Evolutionary conservation across 2,888 invertebrate species (phyloP).

Genomic region (Shargacucullia verbasci): DNA sequence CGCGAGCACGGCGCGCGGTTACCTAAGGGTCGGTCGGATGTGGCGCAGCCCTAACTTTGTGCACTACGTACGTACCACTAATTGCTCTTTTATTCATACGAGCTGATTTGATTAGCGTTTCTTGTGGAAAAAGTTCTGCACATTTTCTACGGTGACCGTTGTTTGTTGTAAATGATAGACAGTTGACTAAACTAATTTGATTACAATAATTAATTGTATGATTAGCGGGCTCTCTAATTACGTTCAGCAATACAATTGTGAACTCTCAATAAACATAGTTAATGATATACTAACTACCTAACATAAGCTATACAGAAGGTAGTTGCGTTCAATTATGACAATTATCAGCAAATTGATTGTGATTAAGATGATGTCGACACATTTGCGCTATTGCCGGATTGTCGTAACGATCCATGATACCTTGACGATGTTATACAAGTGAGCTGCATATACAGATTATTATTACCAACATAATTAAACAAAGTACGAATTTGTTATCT

Average conservation of each 20-base stretch:
- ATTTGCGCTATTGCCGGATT: constrained; percentile 32
- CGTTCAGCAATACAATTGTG: neutral
- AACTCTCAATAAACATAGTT: constrained; percentile 12
- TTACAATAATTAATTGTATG: too few relatives aligned
- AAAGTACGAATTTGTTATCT: too few relatives aligned
- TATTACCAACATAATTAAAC: too few relatives aligned
- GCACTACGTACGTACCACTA: constrained; percentile 25
- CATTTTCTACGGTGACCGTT: neutral
- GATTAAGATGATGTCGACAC: constrained; percentile 29
- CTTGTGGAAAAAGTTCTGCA: constrained; percentile 5
- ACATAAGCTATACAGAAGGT: constrained; percentile 10
- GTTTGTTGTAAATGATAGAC: too few relatives aligned
- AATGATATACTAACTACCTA: constrained; percentile 9
- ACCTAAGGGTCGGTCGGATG: constrained; percentile 26
- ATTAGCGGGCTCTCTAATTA: too few relatives aligned
- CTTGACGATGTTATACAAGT: neutral
- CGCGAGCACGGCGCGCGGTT: constrained; percentile 44
- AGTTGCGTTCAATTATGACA: constrained; percentile 30
- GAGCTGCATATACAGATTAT: too few relatives aligned
- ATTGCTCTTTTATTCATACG: constrained; percentile 34
- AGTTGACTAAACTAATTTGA: too few relatives aligned
- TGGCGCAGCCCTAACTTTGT: constrained; percentile 45
- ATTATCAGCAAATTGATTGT: constrained; percentile 51
- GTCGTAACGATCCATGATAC: constrained; percentile 15
- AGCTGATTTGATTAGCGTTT: constrained; percentile 27